These are phyloP conservation scores for Donacobius atricapilla DNA, from an alignment of 2,113 vertebrate species.

Conservation along the genomic window DNA sequence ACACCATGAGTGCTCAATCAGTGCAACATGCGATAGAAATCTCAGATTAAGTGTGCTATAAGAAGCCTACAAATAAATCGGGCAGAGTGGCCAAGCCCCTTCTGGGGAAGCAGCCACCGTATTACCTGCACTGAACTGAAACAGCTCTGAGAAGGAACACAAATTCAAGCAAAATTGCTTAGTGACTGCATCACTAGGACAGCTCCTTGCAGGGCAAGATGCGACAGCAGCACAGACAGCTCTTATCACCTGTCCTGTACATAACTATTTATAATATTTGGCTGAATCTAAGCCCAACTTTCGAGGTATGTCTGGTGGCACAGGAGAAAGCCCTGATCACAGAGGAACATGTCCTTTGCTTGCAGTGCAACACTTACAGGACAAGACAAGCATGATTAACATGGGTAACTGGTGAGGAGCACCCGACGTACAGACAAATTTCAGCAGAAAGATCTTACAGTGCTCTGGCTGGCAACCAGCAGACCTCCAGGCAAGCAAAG, in stretches of 20 bases:
- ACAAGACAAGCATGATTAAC: conserved; percentile 14
- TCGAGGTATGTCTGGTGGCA: not conserved
- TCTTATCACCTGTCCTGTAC: not conserved
- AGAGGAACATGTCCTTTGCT: not conserved
- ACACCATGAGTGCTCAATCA: not conserved
- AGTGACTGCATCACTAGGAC: not conserved
- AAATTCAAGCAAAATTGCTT: not conserved
- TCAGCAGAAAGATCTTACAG: not conserved
- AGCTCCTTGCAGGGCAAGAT: not conserved
- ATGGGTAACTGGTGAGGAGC: not conserved
- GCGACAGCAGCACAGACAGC: not conserved
- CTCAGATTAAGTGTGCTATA: not conserved
- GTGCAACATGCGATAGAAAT: not conserved
- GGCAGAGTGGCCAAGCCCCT: not conserved
- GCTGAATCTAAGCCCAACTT: not conserved
- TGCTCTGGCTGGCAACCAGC: not conserved
- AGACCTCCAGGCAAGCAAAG: not conserved
- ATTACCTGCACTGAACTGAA: not conserved
- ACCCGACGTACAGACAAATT: rapidly evolving
- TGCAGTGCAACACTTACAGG: not conserved
- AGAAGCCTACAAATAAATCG: not conserved
- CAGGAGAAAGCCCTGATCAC: not conserved
- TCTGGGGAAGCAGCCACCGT: not conserved
- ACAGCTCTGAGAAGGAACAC: not conserved
- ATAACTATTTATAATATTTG: not conserved